Conservation (phyloP, 2,888 invertebrate genomes). For the Harmothoe impar region DNA sequence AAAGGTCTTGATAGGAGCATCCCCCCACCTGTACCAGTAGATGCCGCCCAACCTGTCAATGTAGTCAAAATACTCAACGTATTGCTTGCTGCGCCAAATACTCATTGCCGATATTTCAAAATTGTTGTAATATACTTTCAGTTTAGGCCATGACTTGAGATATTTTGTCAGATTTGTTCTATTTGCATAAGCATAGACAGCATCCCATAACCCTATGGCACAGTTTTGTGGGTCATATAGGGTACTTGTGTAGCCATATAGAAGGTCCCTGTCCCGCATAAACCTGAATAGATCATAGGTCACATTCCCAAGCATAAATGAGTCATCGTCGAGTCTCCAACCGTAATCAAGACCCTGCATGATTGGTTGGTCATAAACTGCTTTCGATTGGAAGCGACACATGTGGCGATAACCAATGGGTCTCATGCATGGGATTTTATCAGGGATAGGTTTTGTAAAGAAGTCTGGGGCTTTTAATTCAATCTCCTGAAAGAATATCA, state of each 20-base stretch:
- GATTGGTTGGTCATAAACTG: constrained; percentile 69
- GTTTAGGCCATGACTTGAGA: constrained; percentile 67
- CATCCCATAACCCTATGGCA: constrained; percentile 68
- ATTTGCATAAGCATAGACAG: constrained; percentile 64
- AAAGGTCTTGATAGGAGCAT: constrained; percentile 71
- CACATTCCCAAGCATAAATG: constrained; percentile 63
- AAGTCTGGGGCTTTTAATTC: constrained; percentile 67
- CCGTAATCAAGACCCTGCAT: constrained; percentile 69
- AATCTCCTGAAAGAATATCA: constrained; percentile 69
- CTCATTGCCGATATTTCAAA: constrained; percentile 70
- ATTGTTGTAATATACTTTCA: constrained; percentile 70
- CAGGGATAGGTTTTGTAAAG: constrained; percentile 51
- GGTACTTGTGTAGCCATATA: constrained; percentile 69
- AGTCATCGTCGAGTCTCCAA: constrained; percentile 73
- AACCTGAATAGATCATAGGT: constrained; percentile 70
- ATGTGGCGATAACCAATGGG: constrained; percentile 71
- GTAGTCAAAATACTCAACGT: constrained; percentile 68
- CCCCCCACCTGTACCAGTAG: constrained; percentile 71
- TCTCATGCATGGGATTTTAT: constrained; percentile 66
- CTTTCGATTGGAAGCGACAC: constrained; percentile 72
- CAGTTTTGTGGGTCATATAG: constrained; percentile 65
- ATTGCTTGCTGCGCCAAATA: constrained; percentile 67
- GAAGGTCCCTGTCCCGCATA: constrained; percentile 64
- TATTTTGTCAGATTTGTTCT: constrained; percentile 58
- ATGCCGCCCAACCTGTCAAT: constrained; percentile 71